phyloP scores from a whole-genome alignment of 2,797 vertebrate species.

The Lacerta agilis region DNA sequence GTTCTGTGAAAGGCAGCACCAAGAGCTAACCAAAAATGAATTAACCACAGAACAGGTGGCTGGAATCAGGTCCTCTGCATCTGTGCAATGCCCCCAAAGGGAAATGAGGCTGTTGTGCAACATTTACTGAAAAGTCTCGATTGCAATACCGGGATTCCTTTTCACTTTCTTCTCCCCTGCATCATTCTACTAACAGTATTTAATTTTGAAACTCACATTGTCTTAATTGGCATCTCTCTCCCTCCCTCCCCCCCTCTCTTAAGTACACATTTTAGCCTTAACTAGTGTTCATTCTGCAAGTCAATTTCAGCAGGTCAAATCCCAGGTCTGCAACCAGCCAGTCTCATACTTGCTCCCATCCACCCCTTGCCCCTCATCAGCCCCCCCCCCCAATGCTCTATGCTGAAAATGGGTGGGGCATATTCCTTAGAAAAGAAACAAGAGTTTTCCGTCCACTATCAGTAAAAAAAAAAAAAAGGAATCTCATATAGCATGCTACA shows the following conservation, averaged over 20 bases:
- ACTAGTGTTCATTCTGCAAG: conserved; percentile 32
- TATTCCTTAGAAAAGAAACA: conserved; percentile 56
- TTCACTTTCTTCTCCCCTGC: conserved; percentile 14
- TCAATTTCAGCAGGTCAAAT: conserved; percentile 17
- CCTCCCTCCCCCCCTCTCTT: conserved; percentile 11
- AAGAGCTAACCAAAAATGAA: neutral
- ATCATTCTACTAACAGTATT: conserved; percentile 19
- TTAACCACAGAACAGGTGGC: neutral
- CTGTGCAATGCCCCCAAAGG: neutral
- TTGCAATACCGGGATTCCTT: conserved; percentile 38
- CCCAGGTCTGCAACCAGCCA: conserved; percentile 34
- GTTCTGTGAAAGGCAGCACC: conserved; percentile 13
- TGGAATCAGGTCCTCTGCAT: neutral
- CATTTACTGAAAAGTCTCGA: neutral
- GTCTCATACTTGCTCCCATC: conserved; percentile 34
- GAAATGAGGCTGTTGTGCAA: accelerated
- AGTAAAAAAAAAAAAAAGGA: conserved; percentile 47
- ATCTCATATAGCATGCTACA: conserved; percentile 11
- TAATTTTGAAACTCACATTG: conserved; percentile 3
- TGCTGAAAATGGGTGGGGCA: conserved; percentile 47
- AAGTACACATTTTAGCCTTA: conserved; percentile 64
- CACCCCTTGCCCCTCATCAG: neutral
- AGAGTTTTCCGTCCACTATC: conserved; percentile 57
- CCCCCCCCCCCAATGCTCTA: neutral
- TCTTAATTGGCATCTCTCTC: conserved; percentile 31